Percentiles rank a stretch among this genome's conserved stretches.
Evolutionary conservation across 1,140 invertebrate species (phyloP).

Genomic region (Neelides sp.): DNA sequence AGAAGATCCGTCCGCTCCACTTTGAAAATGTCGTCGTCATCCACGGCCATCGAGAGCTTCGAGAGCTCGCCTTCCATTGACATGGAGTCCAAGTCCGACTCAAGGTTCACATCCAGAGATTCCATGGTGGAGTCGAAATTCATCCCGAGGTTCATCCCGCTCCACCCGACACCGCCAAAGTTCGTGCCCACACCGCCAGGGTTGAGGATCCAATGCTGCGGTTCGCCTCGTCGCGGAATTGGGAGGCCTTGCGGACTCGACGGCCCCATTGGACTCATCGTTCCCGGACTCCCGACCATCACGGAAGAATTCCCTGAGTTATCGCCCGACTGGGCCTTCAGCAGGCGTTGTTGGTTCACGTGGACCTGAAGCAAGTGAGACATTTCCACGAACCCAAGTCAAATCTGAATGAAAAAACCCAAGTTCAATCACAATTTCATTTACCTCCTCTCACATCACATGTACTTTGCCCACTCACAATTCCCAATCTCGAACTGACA

Average conservation of each 20-base stretch:
- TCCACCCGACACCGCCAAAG: slow-evolving; percentile 2
- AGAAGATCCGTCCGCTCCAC: slow-evolving; percentile 74
- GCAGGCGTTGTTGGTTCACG: slow-evolving; percentile 17
- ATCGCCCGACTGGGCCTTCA: slow-evolving; percentile 24
- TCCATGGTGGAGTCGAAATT: slow-evolving; percentile 18
- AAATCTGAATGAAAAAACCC: no score
- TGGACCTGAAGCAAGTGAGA: slow-evolving; percentile 30
- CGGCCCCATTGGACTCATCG: slow-evolving; percentile 27
- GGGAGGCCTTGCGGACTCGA: slow-evolving; percentile 30
- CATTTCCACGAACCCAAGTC: no score
- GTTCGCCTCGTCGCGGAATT: slow-evolving; percentile 18
- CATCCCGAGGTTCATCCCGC: slow-evolving; percentile 9
- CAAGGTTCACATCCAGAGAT: slow-evolving; percentile 3
- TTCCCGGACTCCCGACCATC: slow-evolving; percentile 20
- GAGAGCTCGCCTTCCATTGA: slow-evolving; percentile 29
- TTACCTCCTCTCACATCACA: no score
- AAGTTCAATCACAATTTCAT: no score
- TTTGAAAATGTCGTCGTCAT: slow-evolving; percentile 79
- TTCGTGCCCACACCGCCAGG: slow-evolving; percentile 6
- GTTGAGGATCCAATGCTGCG: slow-evolving; percentile 27
- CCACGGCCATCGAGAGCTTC: slow-evolving; percentile 39
- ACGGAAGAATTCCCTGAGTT: slow-evolving; percentile 21
- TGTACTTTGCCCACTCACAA: no score
- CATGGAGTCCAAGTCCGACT: slow-evolving; percentile 20
- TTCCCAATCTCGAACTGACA: no score